Conservation (phyloP, 2,797 vertebrate species). For the Enoplosus armatus region DNA sequence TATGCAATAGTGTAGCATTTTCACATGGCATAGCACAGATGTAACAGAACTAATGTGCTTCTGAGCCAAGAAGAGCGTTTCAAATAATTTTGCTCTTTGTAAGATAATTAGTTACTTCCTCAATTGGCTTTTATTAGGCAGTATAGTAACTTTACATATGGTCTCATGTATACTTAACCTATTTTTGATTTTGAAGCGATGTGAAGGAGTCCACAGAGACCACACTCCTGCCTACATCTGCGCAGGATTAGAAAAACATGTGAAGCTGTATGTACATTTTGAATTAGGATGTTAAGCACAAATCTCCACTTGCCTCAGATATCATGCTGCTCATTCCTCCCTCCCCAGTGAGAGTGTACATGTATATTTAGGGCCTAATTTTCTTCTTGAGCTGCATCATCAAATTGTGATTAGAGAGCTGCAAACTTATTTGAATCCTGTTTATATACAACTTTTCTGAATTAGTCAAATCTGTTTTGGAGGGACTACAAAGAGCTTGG, state of each 20-base stretch:
- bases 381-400: constrained; percentile 52
- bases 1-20: no score
- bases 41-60: neutral
- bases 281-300: constrained; percentile 42
- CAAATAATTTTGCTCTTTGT: neutral
- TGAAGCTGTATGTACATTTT: constrained; percentile 25
- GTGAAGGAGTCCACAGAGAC: neutral
- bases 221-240: constrained; percentile 21
- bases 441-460: constrained; percentile 16
- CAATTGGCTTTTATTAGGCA: neutral
- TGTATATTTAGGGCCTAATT: constrained; percentile 28
- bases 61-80: neutral
- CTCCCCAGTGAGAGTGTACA: constrained; percentile 25
- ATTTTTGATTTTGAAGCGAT: constrained; percentile 28
- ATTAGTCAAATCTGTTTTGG: constrained; percentile 14
- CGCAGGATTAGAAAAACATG: constrained; percentile 35
- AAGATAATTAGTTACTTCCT: neutral
- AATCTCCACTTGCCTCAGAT: constrained; percentile 42
- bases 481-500: neutral
- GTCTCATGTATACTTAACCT: constrained; percentile 13
- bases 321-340: constrained; percentile 8
- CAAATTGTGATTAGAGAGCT: constrained; percentile 50
- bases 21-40: neutral
- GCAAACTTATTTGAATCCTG: constrained; percentile 21
- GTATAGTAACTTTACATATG: neutral